Percentiles rank a stretch among this genome's conserved stretches.
Evolutionary conservation across 1,140 invertebrate genomes (phyloP).

Genomic region (Trissolcus basalis): DNA sequence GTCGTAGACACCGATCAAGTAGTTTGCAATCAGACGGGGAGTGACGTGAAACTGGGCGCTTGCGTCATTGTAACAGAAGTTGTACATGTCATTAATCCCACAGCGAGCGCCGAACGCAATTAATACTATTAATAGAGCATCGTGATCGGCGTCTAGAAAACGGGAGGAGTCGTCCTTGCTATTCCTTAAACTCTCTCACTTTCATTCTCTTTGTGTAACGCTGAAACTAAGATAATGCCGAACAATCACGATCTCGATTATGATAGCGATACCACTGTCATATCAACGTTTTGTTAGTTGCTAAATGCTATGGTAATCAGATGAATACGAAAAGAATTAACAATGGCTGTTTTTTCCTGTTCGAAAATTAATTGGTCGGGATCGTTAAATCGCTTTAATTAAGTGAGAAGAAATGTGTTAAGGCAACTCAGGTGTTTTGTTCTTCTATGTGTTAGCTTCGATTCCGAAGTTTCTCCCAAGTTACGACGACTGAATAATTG

Average conservation of each 20-base stretch:
- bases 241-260: slow-evolving; percentile 43
- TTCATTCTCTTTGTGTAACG: slow-evolving; percentile 33
- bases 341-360: slow-evolving; percentile 24
- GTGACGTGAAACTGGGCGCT: slow-evolving; percentile 28
- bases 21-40: slow-evolving; percentile 20
- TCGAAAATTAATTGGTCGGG: slow-evolving; percentile 30
- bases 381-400: slow-evolving; percentile 12
- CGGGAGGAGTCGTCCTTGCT: slow-evolving; percentile 50
- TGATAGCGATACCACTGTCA: slow-evolving; percentile 44
- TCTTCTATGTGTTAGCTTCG: too few species aligned
- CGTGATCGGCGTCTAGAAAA: slow-evolving; percentile 40
- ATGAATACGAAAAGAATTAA: slow-evolving; percentile 27
- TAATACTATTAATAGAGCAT: slow-evolving; percentile 52
- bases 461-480: too few species aligned
- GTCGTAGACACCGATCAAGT: slow-evolving; percentile 13
- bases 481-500: too few species aligned
- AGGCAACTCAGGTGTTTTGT: too few species aligned
- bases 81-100: slow-evolving; percentile 48
- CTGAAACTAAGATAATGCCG: slow-evolving; percentile 25
- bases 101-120: slow-evolving; percentile 34
- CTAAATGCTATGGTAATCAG: slow-evolving; percentile 41
- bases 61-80: slow-evolving; percentile 39
- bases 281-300: slow-evolving; percentile 38
- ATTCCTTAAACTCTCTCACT: slow-evolving; percentile 47
- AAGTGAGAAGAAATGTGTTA: slow-evolving; percentile 7